Evolutionary conservation across 2,113 vertebrate genomes (phyloP).

Genomic region (Nannospalax galili): DNA sequence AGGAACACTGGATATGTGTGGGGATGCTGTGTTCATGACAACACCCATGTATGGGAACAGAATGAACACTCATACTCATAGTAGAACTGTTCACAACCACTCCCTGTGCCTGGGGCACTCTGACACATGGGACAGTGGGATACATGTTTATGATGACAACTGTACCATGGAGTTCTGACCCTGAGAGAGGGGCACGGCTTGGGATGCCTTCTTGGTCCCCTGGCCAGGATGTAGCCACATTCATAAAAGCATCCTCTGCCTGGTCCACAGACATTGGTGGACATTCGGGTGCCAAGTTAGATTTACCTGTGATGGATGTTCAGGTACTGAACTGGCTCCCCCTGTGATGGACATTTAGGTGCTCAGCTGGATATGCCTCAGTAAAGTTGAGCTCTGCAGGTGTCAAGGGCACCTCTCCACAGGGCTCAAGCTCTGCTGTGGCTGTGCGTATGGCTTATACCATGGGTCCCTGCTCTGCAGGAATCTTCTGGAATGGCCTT

Average conservation of each 20-base stretch:
- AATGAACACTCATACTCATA: not conserved
- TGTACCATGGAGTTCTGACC: not conserved
- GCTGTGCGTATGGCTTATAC: too few species aligned
- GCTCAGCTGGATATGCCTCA: not conserved
- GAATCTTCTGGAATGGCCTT: not conserved
- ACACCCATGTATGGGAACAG: not conserved
- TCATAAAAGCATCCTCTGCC: not conserved
- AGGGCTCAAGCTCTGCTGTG: not conserved
- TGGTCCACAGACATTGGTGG: not conserved
- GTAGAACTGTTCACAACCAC: not conserved
- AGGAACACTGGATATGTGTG: not conserved
- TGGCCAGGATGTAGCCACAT: not conserved
- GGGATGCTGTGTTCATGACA: not conserved
- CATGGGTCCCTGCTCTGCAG: too few species aligned
- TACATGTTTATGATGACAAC: not conserved
- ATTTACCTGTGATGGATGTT: too few species aligned
- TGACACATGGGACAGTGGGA: not conserved
- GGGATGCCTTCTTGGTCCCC: not conserved
- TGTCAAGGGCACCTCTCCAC: rapidly evolving
- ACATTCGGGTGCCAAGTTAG: not conserved
- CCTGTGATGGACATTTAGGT: too few species aligned
- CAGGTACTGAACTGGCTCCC: too few species aligned
- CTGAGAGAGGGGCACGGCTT: not conserved
- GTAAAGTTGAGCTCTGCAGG: not conserved
- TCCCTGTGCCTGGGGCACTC: not conserved